phyloP scores from a whole-genome alignment of 1,140 invertebrate species.

The Temnothorax curvispinosus region DNA sequence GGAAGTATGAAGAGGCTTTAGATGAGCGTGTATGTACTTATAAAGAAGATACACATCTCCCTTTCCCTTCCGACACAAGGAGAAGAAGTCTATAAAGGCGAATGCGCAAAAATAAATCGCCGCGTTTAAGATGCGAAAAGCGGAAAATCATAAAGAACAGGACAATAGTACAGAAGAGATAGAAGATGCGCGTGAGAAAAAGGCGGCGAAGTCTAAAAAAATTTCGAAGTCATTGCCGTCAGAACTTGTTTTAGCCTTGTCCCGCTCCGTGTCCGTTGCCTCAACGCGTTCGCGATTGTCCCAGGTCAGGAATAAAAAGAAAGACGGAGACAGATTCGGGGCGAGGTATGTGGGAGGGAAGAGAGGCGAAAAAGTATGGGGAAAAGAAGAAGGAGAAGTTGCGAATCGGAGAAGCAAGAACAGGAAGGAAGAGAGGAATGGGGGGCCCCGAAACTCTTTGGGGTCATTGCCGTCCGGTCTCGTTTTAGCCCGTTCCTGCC shows the following conservation, averaged over 20 bases:
- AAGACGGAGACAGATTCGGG: slow-evolving; percentile 23
- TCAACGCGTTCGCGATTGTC: slow-evolving; percentile 80
- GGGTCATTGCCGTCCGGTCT: slow-evolving; percentile 80
- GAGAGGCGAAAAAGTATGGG: slow-evolving; percentile 34
- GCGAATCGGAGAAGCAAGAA: slow-evolving; percentile 52
- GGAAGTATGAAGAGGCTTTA: slow-evolving; percentile 54
- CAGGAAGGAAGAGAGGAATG: slow-evolving; percentile 69
- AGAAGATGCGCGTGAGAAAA: slow-evolving; percentile 46
- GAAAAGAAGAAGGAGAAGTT: slow-evolving; percentile 45
- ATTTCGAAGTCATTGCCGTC: slow-evolving; percentile 55
- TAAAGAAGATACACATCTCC: slow-evolving; percentile 1
- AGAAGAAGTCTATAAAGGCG: slow-evolving; percentile 6
- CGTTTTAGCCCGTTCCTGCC: slow-evolving; percentile 75
- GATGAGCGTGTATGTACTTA: slow-evolving; percentile 55
- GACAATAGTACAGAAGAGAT: neutral
- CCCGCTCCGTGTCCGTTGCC: slow-evolving; percentile 46
- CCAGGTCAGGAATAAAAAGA: slow-evolving; percentile 82
- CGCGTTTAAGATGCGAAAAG: slow-evolving; percentile 3
- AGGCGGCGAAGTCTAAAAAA: slow-evolving; percentile 19
- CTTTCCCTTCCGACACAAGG: neutral
- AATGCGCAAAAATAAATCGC: neutral
- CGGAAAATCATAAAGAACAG: neutral
- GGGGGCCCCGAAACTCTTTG: slow-evolving; percentile 75
- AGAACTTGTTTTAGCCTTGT: slow-evolving; percentile 55
- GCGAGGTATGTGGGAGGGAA: neutral